A percentile compares a stretch with the other conserved stretches of the same genome.
Conservation (phyloP, 2,797 vertebrate species). For the Microtus californicus region DNA sequence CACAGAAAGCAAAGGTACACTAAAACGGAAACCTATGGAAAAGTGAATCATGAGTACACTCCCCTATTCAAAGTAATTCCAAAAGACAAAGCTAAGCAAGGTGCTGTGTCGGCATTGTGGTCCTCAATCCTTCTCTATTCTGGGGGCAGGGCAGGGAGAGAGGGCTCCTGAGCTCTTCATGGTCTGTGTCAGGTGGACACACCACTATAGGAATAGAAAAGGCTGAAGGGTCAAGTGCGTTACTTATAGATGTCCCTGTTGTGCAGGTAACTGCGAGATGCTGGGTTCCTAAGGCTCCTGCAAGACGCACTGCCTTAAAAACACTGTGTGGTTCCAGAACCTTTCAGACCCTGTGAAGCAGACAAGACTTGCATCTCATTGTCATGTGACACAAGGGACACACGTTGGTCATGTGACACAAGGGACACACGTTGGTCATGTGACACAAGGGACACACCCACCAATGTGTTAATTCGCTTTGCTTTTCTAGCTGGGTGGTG, state of each 20-base stretch:
- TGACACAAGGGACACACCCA: neutral
- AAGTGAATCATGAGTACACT: neutral
- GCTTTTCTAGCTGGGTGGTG: constrained; percentile 6
- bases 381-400: neutral
- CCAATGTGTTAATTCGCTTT: neutral
- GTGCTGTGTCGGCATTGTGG: neutral
- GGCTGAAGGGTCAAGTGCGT: neutral
- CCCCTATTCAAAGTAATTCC: neutral
- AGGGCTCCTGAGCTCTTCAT: neutral
- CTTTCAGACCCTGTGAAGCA: neutral
- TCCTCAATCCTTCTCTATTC: neutral
- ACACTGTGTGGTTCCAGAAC: neutral
- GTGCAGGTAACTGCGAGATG: neutral
- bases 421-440: neutral
- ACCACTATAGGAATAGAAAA: neutral
- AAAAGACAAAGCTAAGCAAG: neutral
- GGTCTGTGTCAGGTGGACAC: neutral
- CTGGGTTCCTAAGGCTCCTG: neutral
- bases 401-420: neutral
- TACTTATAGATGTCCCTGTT: neutral
- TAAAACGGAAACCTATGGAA: neutral
- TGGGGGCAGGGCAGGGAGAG: neutral
- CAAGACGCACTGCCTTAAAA: neutral
- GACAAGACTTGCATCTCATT: neutral
- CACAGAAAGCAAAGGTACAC: neutral